These are phyloP conservation scores for Lichenostomus cassidix DNA, from an alignment of 2,113 vertebrate species.

Conservation along the genomic window DNA sequence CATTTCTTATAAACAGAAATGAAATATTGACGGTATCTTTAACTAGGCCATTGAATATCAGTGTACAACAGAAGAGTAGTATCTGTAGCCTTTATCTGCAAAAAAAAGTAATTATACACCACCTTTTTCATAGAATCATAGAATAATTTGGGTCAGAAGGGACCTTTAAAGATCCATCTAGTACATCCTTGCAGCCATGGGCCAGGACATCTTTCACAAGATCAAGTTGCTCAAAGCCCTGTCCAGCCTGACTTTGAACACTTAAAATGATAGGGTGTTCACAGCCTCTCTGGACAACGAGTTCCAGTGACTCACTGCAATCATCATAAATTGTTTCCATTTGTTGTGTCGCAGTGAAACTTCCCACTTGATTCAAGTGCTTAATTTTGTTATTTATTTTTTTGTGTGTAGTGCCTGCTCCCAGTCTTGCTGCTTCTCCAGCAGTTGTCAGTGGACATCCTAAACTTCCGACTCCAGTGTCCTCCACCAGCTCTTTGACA, in stretches of 20 bases:
- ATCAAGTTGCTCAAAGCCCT: neutral
- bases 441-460: constrained; percentile 67
- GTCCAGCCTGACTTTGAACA: neutral
- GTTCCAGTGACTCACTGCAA: neutral
- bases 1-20: neutral
- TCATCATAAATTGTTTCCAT: neutral
- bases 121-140: neutral
- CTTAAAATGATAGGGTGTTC: neutral
- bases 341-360: neutral
- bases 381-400: neutral
- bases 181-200: neutral
- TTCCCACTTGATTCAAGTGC: neutral
- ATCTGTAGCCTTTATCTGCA: neutral
- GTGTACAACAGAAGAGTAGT: neutral
- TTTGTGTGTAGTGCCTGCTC: constrained; percentile 60
- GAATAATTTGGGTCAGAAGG: neutral
- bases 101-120: neutral
- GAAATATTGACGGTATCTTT: neutral
- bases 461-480: constrained; percentile 72
- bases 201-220: neutral
- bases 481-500: constrained; percentile 72
- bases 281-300: neutral
- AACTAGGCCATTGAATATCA: neutral
- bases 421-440: constrained; percentile 66
- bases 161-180: neutral